These are phyloP conservation scores for Rhea americana DNA, from an alignment of 2,113 vertebrate species.

Conservation along the genomic window DNA sequence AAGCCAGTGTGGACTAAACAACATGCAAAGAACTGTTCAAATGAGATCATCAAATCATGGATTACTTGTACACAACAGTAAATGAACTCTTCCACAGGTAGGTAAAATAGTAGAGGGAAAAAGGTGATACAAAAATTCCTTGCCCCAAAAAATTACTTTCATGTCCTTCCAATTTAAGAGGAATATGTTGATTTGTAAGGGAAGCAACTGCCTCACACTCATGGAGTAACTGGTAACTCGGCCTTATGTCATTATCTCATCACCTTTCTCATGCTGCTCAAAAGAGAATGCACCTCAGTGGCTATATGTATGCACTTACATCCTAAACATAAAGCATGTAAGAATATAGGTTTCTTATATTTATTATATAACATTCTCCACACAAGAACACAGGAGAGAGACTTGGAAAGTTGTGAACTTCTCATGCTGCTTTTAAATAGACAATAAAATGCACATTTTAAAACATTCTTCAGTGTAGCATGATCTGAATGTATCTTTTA, in stretches of 20 bases:
- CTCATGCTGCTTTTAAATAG: not conserved
- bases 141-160: not conserved
- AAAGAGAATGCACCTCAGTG: not conserved
- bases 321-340: not conserved
- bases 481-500: not conserved
- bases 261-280: not conserved
- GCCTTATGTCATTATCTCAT: not conserved
- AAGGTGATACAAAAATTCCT: not conserved
- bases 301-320: not conserved
- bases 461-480: not conserved
- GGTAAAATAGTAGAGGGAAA: not conserved
- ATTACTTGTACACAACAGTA: not conserved
- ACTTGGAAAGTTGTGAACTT: slow-evolving; percentile 9
- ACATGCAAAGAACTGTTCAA: not conserved
- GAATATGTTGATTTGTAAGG: not conserved
- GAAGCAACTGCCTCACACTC: not conserved
- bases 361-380: not conserved
- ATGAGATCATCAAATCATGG: not conserved
- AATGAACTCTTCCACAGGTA: not conserved
- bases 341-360: not conserved
- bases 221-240: not conserved
- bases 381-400: not conserved
- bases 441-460: slow-evolving; percentile 15
- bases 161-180: not conserved
- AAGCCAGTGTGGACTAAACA: not conserved